phyloP scores from a whole-genome alignment of 1,140 invertebrate genomes.

The Araneus ventricosus region DNA sequence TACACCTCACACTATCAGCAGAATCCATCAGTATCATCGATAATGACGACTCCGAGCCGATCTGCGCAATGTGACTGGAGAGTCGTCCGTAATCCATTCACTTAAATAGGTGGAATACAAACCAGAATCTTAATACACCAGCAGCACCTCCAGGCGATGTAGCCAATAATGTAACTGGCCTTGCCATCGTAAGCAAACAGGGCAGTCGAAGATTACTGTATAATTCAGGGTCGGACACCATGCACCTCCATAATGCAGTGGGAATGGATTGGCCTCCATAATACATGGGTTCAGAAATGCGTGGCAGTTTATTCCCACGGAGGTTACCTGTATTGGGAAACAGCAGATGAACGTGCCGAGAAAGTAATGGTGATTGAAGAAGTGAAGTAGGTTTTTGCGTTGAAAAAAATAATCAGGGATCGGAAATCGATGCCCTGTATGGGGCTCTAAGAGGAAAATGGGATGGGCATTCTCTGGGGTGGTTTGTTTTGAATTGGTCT shows the following conservation, averaged over 20 bases:
- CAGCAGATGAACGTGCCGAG: background rate
- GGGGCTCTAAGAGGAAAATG: background rate
- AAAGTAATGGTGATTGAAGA: constrained; percentile 22
- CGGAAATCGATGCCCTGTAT: constrained; percentile 2
- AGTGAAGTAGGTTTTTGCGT: background rate
- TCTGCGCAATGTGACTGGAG: background rate
- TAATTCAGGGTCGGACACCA: background rate
- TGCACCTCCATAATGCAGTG: background rate
- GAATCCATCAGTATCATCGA: background rate
- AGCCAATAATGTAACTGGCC: background rate
- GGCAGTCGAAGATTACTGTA: background rate
- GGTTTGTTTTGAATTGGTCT: background rate
- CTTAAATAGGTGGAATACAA: constrained; percentile 10
- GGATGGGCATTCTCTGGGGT: background rate
- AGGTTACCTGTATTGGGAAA: background rate
- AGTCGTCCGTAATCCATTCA: too few relatives aligned
- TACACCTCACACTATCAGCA: background rate
- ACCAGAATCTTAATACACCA: background rate
- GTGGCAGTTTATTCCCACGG: background rate
- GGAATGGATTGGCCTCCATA: background rate
- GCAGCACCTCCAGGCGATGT: background rate
- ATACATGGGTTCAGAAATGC: background rate
- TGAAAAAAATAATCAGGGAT: background rate
- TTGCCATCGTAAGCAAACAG: too few relatives aligned
- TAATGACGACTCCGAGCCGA: background rate